Evolutionary conservation across 1,140 invertebrate species (phyloP).

Genomic region (Hycleus cichorii): DNA sequence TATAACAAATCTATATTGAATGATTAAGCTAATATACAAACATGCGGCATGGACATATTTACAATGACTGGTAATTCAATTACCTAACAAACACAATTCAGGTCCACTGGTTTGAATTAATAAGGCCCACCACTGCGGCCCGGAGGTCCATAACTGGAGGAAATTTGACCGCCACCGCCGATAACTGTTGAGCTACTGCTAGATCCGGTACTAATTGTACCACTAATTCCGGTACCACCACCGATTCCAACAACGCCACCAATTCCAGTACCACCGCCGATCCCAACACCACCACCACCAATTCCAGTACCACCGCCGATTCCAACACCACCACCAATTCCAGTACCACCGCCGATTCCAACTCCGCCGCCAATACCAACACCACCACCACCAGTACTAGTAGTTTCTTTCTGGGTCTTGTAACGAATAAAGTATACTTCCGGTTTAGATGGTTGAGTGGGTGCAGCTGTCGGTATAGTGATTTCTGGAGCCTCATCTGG

Average conservation of each 20-base stretch:
- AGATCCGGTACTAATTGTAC: slow-evolving; percentile 32
- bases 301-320: slow-evolving; percentile 34
- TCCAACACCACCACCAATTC: slow-evolving; percentile 31
- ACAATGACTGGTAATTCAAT: slow-evolving; percentile 4
- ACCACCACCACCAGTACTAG: slow-evolving; percentile 49
- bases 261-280: slow-evolving; percentile 33
- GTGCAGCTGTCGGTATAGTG: slow-evolving; percentile 62
- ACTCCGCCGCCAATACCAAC: slow-evolving; percentile 43
- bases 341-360: slow-evolving; percentile 29
- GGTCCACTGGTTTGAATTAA: slow-evolving; percentile 17
- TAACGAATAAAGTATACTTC: slow-evolving; percentile 87
- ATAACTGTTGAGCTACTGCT: slow-evolving; percentile 28
- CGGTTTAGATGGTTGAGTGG: slow-evolving; percentile 74
- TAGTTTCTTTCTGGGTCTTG: slow-evolving; percentile 65
- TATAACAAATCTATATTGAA: too few relatives aligned
- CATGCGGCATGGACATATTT: slow-evolving; percentile 7
- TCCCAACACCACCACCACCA: slow-evolving; percentile 36
- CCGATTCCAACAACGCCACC: slow-evolving; percentile 34
- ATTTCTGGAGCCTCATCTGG: slow-evolving; percentile 73
- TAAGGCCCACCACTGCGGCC: slow-evolving; percentile 40
- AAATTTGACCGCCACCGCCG: slow-evolving; percentile 42
- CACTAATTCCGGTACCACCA: slow-evolving; percentile 33
- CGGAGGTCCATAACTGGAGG: slow-evolving; percentile 56
- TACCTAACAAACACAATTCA: not conserved
- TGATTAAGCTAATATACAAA: too few relatives aligned